phyloP scores from a whole-genome alignment of 2,797 vertebrate species.

The Eurystomus glaucurus region DNA sequence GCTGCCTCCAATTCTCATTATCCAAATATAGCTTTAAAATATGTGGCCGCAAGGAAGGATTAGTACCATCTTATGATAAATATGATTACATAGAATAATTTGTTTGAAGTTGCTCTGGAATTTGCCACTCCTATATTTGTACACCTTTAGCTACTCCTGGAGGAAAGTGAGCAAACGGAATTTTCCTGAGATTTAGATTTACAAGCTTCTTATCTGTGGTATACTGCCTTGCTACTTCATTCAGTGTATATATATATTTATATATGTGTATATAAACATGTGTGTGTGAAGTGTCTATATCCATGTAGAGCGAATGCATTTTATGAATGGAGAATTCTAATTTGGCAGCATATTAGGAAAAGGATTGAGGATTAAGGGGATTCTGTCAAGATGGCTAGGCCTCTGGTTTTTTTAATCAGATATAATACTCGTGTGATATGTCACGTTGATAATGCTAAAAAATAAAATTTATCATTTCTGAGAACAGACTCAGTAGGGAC shows the following conservation, averaged over 20 bases:
- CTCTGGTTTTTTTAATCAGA: background rate
- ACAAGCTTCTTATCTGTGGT: background rate
- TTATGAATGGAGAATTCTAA: background rate
- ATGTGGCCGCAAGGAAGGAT: slow-evolving; percentile 59
- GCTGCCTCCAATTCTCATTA: slow-evolving; percentile 11
- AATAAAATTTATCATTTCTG: background rate
- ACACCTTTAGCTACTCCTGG: background rate
- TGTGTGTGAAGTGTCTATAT: background rate
- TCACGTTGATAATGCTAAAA: background rate
- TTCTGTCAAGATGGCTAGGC: background rate
- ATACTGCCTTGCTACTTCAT: background rate
- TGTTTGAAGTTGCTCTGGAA: slow-evolving; percentile 72
- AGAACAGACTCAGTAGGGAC: background rate
- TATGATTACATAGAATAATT: slow-evolving; percentile 44
- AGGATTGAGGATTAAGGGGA: background rate
- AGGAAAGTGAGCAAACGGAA: slow-evolving; percentile 7
- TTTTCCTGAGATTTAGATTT: background rate
- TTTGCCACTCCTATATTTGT: slow-evolving; percentile 66
- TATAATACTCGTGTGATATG: background rate
- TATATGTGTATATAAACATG: rapidly evolving
- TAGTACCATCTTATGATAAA: slow-evolving; percentile 47
- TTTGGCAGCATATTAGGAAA: background rate
- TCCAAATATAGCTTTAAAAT: slow-evolving; percentile 59
- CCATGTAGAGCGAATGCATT: background rate
- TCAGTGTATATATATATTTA: background rate